Conservation (phyloP, 2,113 vertebrate genomes). For the Oreocharis arfaki region DNA sequence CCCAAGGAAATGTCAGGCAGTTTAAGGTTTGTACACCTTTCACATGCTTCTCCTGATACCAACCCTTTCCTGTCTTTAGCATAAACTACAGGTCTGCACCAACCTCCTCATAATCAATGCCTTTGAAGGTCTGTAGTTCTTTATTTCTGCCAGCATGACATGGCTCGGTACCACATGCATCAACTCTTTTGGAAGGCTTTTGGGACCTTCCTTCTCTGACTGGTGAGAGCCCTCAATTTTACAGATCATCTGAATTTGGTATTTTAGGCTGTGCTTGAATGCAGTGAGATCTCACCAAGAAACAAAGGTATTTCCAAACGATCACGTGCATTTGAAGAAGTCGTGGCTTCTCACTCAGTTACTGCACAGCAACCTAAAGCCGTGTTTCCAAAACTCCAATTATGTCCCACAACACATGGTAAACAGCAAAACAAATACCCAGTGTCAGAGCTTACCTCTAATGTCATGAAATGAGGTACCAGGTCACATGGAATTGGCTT, state of each 20-base stretch:
- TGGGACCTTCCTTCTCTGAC: neutral
- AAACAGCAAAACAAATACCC: neutral
- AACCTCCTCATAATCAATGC: neutral
- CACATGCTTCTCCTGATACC: neutral
- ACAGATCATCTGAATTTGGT: neutral
- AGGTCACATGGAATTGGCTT: neutral
- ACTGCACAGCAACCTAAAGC: neutral
- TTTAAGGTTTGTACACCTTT: constrained; percentile 80
- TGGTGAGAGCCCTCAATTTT: neutral
- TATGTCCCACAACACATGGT: neutral
- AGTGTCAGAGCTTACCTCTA: neutral
- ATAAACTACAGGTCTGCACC: neutral
- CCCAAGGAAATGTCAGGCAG: constrained; percentile 87
- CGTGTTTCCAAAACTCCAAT: neutral
- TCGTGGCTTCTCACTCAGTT: neutral
- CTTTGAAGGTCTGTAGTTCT: neutral
- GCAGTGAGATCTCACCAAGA: neutral
- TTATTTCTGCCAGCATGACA: neutral
- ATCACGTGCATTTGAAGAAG: neutral
- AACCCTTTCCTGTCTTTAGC: neutral
- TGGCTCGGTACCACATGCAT: fast-evolving
- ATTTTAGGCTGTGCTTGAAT: neutral
- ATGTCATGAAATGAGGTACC: neutral
- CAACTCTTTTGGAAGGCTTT: neutral
- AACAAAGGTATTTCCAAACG: neutral